These are phyloP conservation scores for Erethizon dorsatum DNA, from an alignment of 2,797 vertebrate genomes.

Conservation along the genomic window DNA sequence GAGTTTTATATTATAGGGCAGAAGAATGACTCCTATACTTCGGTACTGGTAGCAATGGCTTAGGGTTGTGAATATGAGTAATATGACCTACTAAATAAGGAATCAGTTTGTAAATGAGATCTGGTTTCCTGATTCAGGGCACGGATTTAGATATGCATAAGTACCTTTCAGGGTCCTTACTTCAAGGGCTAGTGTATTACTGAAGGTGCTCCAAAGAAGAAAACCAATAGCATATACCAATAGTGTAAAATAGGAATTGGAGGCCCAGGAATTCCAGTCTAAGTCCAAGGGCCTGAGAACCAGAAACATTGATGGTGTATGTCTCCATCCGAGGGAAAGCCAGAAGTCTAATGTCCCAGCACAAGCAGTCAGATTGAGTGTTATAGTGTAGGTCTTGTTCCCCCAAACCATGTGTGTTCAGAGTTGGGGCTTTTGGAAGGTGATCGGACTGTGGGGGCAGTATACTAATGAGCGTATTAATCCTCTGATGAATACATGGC, in stretches of 20 bases:
- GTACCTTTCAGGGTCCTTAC: neutral
- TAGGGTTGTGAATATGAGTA: neutral
- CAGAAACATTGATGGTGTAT: neutral
- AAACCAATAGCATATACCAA: neutral
- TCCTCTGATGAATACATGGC: neutral
- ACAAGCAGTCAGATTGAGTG: neutral
- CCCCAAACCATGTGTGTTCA: neutral
- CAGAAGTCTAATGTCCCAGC: neutral
- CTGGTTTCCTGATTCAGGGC: neutral
- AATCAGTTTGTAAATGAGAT: neutral
- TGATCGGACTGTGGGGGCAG: neutral
- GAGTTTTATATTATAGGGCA: slow-evolving; percentile 27
- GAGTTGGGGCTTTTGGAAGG: neutral
- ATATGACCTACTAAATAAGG: neutral
- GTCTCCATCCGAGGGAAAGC: neutral
- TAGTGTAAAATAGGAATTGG: neutral
- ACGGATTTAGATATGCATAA: neutral
- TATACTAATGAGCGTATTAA: neutral
- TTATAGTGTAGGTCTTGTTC: neutral
- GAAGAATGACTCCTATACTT: slow-evolving; percentile 5
- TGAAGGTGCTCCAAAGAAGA: neutral
- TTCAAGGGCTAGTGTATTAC: neutral
- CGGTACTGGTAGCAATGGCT: neutral
- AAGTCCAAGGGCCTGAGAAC: neutral
- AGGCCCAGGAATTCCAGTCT: neutral